Conservation (phyloP, 35 echinoderm and acorn worm genomes). For the Hemicentrotus pulcherrimus region DNA sequence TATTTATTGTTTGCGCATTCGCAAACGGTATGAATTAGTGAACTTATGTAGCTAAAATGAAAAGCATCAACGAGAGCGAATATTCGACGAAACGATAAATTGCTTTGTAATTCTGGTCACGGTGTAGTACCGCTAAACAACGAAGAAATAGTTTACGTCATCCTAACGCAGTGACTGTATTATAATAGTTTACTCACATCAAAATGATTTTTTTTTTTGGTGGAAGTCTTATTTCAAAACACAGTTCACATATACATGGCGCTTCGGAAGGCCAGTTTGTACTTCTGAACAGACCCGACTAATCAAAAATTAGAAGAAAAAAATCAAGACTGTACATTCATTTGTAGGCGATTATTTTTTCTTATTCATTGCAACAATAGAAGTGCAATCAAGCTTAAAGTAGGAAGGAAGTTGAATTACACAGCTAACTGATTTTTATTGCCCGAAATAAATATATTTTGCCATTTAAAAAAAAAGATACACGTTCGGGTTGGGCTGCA, state of each 20-base stretch:
- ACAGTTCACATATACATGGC: too few relatives aligned
- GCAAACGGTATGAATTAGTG: neutral
- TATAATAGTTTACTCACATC: too few relatives aligned
- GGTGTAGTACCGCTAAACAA: neutral
- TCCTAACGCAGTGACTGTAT: neutral
- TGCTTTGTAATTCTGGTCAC: neutral
- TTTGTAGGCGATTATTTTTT: neutral
- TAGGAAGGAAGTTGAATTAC: conserved; percentile 3
- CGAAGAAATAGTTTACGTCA: neutral
- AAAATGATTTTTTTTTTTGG: too few relatives aligned
- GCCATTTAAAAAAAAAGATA: neutral
- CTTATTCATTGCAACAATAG: neutral
- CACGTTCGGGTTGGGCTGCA: neutral
- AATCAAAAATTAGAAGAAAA: too few relatives aligned
- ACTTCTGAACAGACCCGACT: too few relatives aligned
- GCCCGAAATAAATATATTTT: neutral
- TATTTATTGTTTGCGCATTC: neutral
- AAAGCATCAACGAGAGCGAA: neutral
- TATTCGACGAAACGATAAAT: neutral
- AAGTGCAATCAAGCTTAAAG: neutral
- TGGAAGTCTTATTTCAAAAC: too few relatives aligned
- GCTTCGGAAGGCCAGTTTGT: too few relatives aligned
- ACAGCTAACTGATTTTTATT: neutral
- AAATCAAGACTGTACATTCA: too few relatives aligned
- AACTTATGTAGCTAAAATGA: neutral